These are phyloP conservation scores for Seira ritae DNA, from an alignment of 2,888 invertebrate genomes.

Conservation along the genomic window DNA sequence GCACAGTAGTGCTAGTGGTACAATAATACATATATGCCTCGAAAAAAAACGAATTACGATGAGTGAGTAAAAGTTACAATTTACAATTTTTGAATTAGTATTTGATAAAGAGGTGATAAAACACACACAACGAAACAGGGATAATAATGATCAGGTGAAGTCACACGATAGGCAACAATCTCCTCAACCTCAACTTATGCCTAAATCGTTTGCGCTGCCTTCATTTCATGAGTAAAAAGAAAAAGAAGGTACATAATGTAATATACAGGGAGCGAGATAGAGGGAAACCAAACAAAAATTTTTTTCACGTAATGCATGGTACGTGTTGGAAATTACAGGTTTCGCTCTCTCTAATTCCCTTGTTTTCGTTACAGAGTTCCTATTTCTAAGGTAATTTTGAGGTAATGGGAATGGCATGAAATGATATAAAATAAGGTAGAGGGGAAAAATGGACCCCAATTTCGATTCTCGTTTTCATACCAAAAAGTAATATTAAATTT, in stretches of 20 bases:
- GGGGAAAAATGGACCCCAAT: background rate
- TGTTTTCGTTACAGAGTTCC: constrained; percentile 7
- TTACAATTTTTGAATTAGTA: constrained; percentile 40
- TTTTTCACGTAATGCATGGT: constrained; percentile 51
- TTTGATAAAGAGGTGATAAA: too few species aligned
- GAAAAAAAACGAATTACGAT: too few species aligned
- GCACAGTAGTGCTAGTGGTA: constrained; percentile 49
- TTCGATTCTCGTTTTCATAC: background rate
- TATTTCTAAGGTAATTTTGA: background rate
- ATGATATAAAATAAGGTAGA: background rate
- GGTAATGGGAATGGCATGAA: background rate
- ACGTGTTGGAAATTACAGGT: constrained; percentile 67
- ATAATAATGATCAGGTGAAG: too few species aligned
- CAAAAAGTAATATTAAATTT: background rate
- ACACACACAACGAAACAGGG: too few species aligned
- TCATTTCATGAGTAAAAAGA: background rate
- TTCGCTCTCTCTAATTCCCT: constrained; percentile 50
- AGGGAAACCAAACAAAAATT: background rate
- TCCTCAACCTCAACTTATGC: too few species aligned
- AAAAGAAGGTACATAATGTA: too few species aligned
- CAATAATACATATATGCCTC: too few species aligned
- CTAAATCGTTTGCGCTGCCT: too few species aligned
- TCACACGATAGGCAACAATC: too few species aligned
- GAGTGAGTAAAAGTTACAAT: constrained; percentile 44
- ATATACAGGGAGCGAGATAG: background rate